phyloP scores from a whole-genome alignment of 2,888 invertebrate genomes.

The Catocala sponsa region DNA sequence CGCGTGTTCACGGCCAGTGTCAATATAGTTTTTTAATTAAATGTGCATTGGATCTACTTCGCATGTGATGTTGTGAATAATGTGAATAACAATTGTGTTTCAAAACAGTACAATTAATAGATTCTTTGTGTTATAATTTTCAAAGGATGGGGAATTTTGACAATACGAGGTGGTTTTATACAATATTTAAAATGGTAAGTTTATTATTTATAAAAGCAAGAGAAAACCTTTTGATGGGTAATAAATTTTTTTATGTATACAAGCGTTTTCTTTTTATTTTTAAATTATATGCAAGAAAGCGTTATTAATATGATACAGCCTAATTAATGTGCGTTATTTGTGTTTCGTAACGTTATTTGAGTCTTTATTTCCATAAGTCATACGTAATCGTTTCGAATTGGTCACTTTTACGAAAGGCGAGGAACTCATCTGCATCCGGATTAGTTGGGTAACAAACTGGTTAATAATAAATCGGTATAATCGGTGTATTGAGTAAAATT shows the following conservation, averaged over 20 bases:
- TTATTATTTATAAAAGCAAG: constrained; percentile 22
- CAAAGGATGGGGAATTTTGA: constrained; percentile 78
- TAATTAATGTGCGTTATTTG: constrained; percentile 44
- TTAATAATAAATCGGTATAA: constrained; percentile 62
- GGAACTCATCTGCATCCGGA: constrained; percentile 54
- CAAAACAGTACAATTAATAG: constrained; percentile 60
- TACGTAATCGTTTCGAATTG: constrained; percentile 55
- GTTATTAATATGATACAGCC: constrained; percentile 28
- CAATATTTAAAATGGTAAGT: constrained; percentile 81
- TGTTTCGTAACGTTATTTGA: constrained; percentile 52
- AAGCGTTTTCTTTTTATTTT: constrained; percentile 28
- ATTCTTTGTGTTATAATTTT: constrained; percentile 64
- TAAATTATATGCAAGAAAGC: constrained; percentile 33
- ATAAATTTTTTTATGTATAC: constrained; percentile 2
- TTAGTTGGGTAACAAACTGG: constrained; percentile 74
- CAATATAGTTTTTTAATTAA: constrained; percentile 49
- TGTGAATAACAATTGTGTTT: constrained; percentile 75
- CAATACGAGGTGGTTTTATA: constrained; percentile 67
- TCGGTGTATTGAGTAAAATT: constrained; percentile 55
- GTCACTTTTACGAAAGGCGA: constrained; percentile 58
- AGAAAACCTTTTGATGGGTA: neutral
- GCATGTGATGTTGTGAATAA: constrained; percentile 77
- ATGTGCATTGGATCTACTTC: constrained; percentile 62
- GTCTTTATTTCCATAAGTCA: constrained; percentile 55
- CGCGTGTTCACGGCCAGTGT: constrained; percentile 73